phyloP scores from a whole-genome alignment of 2,797 vertebrate genomes.

The Amazona finschi region DNA sequence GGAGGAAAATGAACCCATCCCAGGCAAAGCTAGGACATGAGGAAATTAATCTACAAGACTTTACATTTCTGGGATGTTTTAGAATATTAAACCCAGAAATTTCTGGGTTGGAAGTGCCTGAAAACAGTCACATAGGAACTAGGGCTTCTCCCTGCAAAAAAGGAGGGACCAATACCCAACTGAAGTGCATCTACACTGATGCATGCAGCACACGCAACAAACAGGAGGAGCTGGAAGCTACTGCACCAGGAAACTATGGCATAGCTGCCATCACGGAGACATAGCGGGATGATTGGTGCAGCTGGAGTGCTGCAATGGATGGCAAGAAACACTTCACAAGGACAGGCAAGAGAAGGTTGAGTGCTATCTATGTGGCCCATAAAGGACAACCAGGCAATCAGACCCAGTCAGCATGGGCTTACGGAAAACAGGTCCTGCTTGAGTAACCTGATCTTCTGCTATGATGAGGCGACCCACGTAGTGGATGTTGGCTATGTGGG shows the following conservation, averaged over 20 bases:
- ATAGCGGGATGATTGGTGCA: background rate
- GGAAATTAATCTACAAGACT: background rate
- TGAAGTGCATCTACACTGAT: background rate
- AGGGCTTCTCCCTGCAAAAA: background rate
- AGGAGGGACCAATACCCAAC: background rate
- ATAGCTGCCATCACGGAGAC: background rate
- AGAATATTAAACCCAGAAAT: background rate
- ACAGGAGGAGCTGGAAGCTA: background rate
- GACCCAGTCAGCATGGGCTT: background rate
- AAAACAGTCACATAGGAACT: background rate
- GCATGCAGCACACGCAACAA: background rate
- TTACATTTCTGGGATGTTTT: background rate
- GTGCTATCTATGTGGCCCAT: background rate
- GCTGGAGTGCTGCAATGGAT: background rate
- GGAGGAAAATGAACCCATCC: background rate
- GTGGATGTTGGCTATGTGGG: background rate
- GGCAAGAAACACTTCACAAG: background rate
- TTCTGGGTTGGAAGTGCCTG: background rate
- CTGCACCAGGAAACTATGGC: background rate
- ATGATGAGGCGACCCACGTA: background rate
- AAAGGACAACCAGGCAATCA: background rate
- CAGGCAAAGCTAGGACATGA: background rate
- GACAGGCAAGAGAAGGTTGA: background rate
- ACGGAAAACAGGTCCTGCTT: background rate
- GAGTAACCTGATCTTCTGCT: background rate